Conservation (phyloP, 2,797 vertebrate species). For the Gallinago nigripennis region DNA sequence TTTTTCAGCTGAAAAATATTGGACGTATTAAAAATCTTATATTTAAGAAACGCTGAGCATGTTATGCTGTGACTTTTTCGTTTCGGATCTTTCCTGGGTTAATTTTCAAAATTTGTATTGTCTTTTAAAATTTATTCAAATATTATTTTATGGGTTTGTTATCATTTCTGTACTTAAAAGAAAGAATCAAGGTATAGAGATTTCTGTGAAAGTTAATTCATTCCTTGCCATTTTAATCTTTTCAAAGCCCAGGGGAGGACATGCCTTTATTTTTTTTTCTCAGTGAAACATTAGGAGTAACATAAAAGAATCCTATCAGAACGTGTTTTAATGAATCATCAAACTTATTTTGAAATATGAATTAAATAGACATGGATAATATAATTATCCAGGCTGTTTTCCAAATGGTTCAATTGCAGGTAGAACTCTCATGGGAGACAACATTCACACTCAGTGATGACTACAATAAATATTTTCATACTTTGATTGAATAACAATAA, state of each 20-base stretch:
- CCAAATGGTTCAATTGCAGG: conserved; percentile 20
- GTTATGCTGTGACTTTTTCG: accelerated
- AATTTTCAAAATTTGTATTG: not conserved
- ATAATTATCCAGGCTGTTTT: conserved; percentile 39
- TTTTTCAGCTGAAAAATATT: not conserved
- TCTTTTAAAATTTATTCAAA: not conserved
- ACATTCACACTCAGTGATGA: conserved; percentile 16
- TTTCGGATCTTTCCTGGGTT: accelerated
- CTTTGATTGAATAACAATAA: conserved; percentile 16
- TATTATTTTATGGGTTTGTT: not conserved
- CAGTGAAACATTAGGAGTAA: not conserved
- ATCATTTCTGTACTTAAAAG: not conserved
- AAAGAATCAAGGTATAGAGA: not conserved
- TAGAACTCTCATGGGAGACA: conserved; percentile 9
- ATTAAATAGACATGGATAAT: conserved; percentile 28
- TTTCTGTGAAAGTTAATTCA: not conserved
- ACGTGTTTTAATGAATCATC: not conserved
- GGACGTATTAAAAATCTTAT: not conserved
- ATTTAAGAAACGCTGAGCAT: not conserved
- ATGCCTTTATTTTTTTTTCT: not conserved
- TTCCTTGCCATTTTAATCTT: not conserved
- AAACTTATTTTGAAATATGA: conserved; percentile 25
- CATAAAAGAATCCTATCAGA: not conserved
- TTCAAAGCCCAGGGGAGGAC: not conserved
- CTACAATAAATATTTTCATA: conserved; percentile 44